A percentile compares a stretch with the other conserved stretches of the same genome.
Conservation (phyloP, 2,888 invertebrate genomes). For the Metacarcinus magister region DNA sequence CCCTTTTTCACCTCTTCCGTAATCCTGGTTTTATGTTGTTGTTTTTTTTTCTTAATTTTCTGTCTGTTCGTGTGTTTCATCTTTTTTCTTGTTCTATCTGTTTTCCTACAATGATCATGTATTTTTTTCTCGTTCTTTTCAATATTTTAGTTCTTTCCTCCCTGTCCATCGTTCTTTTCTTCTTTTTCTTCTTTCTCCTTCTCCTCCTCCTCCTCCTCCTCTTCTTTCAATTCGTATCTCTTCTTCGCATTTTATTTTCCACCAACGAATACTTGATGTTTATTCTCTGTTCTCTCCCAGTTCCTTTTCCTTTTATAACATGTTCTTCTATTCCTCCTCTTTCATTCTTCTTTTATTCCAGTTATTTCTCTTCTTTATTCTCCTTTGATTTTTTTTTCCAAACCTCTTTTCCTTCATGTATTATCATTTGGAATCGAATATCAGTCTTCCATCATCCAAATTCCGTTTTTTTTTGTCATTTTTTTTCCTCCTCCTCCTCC, state of each 20-base stretch:
- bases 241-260: background rate
- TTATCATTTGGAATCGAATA: too few relatives aligned
- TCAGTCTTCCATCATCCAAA: background rate
- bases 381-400: background rate
- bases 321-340: background rate
- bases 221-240: background rate
- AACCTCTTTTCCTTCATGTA: too few relatives aligned
- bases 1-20: background rate
- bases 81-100: background rate
- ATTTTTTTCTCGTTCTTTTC: background rate
- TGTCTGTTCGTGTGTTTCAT: background rate
- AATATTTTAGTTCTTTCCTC: background rate
- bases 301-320: background rate
- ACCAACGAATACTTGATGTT: too few relatives aligned
- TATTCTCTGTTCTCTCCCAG: background rate
- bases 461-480: background rate
- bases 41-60: background rate
- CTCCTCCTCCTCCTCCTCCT: constrained; percentile 53
- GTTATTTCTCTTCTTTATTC: background rate
- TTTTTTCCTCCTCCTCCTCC: background rate
- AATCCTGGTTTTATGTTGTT: background rate
- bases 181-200: background rate
- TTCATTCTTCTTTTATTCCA: background rate
- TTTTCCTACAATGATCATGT: background rate
- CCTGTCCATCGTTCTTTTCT: background rate